phyloP scores from a whole-genome alignment of 2,113 vertebrate genomes.

The Rutilus rutilus region DNA sequence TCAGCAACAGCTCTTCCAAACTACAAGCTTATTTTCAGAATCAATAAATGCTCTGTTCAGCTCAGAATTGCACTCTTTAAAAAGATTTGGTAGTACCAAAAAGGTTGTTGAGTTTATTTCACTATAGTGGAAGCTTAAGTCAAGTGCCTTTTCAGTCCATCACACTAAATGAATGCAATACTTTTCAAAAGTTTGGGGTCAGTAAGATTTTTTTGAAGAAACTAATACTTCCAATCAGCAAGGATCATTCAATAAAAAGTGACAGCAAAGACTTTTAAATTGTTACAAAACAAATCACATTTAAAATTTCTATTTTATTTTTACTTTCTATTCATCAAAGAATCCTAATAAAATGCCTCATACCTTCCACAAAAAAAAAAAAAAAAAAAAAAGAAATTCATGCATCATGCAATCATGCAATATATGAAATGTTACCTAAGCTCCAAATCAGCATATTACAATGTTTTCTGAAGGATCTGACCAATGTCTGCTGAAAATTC shows the following conservation, averaged over 20 bases:
- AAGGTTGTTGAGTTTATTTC: slow-evolving; percentile 9
- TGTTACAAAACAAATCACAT: too few species aligned
- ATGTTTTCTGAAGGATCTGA: background rate
- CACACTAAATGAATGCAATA: background rate
- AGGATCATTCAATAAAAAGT: background rate
- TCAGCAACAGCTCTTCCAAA: background rate
- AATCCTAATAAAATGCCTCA: too few species aligned
- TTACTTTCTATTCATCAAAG: too few species aligned
- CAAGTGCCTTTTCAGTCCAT: background rate
- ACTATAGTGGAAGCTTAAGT: background rate
- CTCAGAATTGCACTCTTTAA: background rate
- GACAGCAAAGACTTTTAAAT: too few species aligned
- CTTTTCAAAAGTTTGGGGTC: background rate
- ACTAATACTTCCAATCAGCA: background rate
- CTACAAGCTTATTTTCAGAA: background rate
- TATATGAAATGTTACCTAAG: too few species aligned
- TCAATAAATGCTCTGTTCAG: slow-evolving; percentile 6
- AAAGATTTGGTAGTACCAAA: background rate
- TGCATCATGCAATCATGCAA: too few species aligned
- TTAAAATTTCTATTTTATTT: too few species aligned
- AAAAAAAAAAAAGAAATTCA: too few species aligned
- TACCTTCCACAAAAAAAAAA: too few species aligned
- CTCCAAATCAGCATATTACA: background rate
- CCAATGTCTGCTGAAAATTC: background rate
- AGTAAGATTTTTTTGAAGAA: background rate